Conservation (phyloP, 2,797 vertebrate species). For the Sebastes kiyomatsui region DNA sequence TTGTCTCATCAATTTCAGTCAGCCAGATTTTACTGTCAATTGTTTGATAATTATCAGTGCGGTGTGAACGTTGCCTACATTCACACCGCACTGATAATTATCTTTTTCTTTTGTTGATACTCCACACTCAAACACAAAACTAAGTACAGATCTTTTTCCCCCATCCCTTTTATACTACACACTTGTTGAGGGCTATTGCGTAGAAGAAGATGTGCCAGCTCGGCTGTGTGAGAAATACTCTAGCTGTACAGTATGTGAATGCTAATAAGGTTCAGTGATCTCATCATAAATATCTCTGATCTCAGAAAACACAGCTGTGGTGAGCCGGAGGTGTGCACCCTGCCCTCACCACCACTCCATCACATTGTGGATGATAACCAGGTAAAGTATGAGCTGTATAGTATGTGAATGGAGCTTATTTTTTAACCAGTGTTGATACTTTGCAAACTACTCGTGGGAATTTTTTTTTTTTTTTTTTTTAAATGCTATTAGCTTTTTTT, state of each 20-base stretch:
- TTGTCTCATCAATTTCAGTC: background rate
- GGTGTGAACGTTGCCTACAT: background rate
- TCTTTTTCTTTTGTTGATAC: background rate
- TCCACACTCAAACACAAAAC: background rate
- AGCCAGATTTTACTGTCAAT: background rate
- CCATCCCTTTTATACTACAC: background rate
- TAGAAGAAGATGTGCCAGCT: background rate
- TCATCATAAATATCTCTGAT: slow-evolving; percentile 27
- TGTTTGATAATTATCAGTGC: no score
- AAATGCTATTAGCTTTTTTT: background rate
- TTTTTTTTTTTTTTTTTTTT: no score
- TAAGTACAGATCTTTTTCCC: background rate
- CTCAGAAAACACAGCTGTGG: slow-evolving; percentile 97
- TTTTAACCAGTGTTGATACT: background rate
- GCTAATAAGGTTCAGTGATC: background rate
- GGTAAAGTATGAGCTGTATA: slow-evolving; percentile 70
- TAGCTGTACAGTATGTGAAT: background rate
- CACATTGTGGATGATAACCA: slow-evolving; percentile 90
- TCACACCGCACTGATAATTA: background rate
- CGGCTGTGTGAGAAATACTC: background rate
- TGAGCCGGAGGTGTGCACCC: slow-evolving; percentile 91
- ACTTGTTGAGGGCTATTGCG: background rate
- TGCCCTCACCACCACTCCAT: slow-evolving; percentile 93
- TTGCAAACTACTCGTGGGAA: background rate
- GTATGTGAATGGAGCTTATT: background rate